Conservation (phyloP, 2,797 vertebrate genomes). For the Myripristis jacobus region DNA sequence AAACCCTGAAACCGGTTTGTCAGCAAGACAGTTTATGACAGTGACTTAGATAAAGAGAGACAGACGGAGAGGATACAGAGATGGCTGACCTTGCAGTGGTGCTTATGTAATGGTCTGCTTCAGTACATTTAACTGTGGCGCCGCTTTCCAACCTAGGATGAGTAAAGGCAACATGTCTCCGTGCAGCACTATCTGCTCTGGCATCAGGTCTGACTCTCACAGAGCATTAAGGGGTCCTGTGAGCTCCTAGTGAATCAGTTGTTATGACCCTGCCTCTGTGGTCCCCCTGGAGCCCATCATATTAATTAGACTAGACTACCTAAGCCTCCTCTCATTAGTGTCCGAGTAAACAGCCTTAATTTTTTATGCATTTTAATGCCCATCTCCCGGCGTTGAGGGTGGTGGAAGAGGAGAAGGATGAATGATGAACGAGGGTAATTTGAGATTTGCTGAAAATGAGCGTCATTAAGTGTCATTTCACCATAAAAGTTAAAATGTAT, state of each 20-base stretch:
- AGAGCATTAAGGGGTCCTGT: slow-evolving; percentile 71
- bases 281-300: slow-evolving; percentile 80
- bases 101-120: slow-evolving; percentile 83
- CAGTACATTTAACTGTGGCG: slow-evolving; percentile 81
- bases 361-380: slow-evolving; percentile 94
- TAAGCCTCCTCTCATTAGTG: slow-evolving; percentile 89
- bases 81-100: slow-evolving; percentile 81
- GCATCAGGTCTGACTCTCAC: slow-evolving; percentile 72
- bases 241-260: slow-evolving; percentile 73
- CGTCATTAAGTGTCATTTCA: slow-evolving; percentile 58
- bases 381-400: slow-evolving; percentile 80
- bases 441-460: slow-evolving; percentile 58
- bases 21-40: slow-evolving; percentile 66
- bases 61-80: slow-evolving; percentile 72
- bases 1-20: slow-evolving; percentile 43
- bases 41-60: slow-evolving; percentile 74
- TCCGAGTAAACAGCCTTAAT: slow-evolving; percentile 91
- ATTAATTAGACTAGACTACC: slow-evolving; percentile 88
- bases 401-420: slow-evolving; percentile 53
- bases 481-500: slow-evolving; percentile 61
- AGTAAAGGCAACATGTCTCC: slow-evolving; percentile 75
- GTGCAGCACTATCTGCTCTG: slow-evolving; percentile 73
- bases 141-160: slow-evolving; percentile 75
- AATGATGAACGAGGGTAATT: slow-evolving; percentile 61
- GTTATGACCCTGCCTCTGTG: slow-evolving; percentile 69